A percentile compares a stretch with the other conserved stretches of the same genome.
These are phyloP conservation scores for Rhodeus uyekii DNA, from an alignment of 2,797 vertebrate species.

Conservation along the genomic window DNA sequence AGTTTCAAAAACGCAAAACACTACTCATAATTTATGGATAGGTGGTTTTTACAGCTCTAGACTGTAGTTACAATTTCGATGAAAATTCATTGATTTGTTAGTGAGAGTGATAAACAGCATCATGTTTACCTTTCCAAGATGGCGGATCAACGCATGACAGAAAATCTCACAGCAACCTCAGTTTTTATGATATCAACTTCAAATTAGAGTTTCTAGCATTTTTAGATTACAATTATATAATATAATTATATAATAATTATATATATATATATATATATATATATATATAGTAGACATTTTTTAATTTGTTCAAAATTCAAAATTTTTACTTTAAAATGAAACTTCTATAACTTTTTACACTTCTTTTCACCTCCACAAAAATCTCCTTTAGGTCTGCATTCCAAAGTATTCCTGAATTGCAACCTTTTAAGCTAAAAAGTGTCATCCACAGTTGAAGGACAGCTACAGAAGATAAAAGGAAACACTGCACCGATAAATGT, in stretches of 20 bases:
- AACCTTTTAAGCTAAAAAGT: not conserved
- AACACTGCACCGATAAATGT: not conserved
- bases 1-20: too few species aligned
- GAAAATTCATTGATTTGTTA: not conserved
- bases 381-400: not conserved
- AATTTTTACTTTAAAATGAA: too few species aligned
- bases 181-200: not conserved
- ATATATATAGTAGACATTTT: too few species aligned
- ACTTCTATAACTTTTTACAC: not conserved
- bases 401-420: not conserved
- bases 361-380: not conserved
- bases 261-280: too few species aligned
- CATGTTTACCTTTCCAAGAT: not conserved
- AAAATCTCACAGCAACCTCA: not conserved
- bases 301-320: too few species aligned
- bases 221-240: not conserved
- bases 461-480: not conserved
- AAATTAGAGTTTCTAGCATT: not conserved
- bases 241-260: too few species aligned
- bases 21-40: too few species aligned
- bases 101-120: not conserved
- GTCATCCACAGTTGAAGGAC: not conserved
- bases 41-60: not conserved
- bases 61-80: not conserved
- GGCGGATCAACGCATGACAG: not conserved